Conservation (phyloP, 1,140 invertebrate genomes). For the Orchesella cincta region DNA sequence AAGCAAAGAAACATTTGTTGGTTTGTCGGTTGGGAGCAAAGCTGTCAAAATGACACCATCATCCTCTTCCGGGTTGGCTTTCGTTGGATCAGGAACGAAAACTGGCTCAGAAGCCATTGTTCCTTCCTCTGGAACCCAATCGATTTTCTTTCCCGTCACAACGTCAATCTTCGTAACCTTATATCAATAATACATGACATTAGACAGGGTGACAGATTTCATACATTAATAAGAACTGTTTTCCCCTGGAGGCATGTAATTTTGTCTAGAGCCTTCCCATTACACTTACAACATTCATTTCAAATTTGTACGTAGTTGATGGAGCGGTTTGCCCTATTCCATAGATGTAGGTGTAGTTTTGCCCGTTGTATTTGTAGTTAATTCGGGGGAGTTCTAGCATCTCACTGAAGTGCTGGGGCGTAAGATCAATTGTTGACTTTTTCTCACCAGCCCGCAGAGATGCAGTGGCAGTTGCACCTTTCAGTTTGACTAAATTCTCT, state of each 20-base stretch:
- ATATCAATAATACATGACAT: background rate
- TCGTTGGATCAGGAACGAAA: constrained; percentile 39
- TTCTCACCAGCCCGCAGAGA: background rate
- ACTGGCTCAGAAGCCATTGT: constrained; percentile 36
- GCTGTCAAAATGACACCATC: constrained; percentile 56
- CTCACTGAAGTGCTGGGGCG: constrained; percentile 44
- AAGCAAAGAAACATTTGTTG: constrained; percentile 52
- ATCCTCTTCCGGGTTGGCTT: constrained; percentile 52
- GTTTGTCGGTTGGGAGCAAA: constrained; percentile 51
- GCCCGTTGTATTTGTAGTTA: constrained; percentile 56
- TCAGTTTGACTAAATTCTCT: constrained; percentile 41
- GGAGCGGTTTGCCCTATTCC: constrained; percentile 35
- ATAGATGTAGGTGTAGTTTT: constrained; percentile 56
- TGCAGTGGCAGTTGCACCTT: constrained; percentile 40
- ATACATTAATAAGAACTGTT: background rate
- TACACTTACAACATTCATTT: constrained; percentile 32
- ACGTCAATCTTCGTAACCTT: constrained; percentile 42
- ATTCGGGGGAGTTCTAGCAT: constrained; percentile 55
- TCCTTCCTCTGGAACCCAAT: background rate
- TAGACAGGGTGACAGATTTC: background rate
- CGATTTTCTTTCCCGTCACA: constrained; percentile 25
- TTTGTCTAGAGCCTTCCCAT: too few relatives aligned
- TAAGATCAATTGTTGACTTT: constrained; percentile 24
- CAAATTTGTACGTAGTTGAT: background rate
- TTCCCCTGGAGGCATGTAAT: background rate